phyloP scores from a whole-genome alignment of 2,888 invertebrate species.

The Chironomus tentans region DNA sequence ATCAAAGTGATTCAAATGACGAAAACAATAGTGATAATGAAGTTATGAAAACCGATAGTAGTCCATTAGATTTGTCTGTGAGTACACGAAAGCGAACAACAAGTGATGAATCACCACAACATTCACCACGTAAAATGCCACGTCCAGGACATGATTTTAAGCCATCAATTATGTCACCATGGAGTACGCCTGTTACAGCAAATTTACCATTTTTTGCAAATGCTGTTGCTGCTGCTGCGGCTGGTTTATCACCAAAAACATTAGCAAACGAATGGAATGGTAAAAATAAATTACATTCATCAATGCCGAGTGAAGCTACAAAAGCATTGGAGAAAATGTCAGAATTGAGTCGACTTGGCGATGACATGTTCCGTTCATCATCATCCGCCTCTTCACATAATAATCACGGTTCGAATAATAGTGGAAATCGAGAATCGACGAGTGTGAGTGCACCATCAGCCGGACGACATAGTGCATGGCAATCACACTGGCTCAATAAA shows the following conservation, averaged over 20 bases:
- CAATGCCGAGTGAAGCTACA: constrained; percentile 69
- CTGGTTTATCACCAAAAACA: constrained; percentile 64
- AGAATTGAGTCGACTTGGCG: constrained; percentile 75
- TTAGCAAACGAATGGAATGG: constrained; percentile 65
- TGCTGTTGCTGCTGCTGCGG: constrained; percentile 55
- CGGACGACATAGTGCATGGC: constrained; percentile 85
- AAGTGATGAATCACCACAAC: constrained; percentile 48
- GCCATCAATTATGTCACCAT: constrained; percentile 57
- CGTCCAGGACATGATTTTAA: constrained; percentile 56
- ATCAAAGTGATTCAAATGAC: constrained; percentile 45
- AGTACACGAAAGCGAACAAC: constrained; percentile 58
- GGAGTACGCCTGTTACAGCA: constrained; percentile 70
- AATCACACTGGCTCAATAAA: constrained; percentile 95
- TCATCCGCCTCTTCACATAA: constrained; percentile 38
- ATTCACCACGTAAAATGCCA: constrained; percentile 57
- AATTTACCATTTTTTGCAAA: constrained; percentile 74
- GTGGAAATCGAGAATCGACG: constrained; percentile 1
- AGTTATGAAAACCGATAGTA: constrained; percentile 55
- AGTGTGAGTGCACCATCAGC: constrained; percentile 46
- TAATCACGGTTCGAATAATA: not conserved
- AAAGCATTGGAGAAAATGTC: constrained; percentile 88
- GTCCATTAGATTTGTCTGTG: constrained; percentile 74
- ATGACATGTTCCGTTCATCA: constrained; percentile 60
- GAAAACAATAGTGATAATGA: constrained; percentile 54
- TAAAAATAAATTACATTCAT: constrained; percentile 54